Base-by-base conservation (phyloP, 2,797 vertebrate genomes). In the Scarus forsteni region DNA sequence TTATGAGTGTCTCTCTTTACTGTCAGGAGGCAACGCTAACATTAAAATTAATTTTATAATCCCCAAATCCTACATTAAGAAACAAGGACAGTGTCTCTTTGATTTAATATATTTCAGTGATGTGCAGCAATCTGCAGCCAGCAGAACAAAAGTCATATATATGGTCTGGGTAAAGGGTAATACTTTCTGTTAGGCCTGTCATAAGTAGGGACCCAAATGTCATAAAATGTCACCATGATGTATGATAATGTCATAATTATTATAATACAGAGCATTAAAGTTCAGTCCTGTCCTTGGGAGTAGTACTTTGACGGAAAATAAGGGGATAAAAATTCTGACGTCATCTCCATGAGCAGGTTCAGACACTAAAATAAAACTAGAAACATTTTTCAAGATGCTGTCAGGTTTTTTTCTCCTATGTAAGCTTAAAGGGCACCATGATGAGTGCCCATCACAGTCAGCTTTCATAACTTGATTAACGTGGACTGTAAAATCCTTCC, bases 161-260 rank as follows among this genome's bases (percentile, higher is more conserved):
- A 60, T 45, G 18, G 38, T 69, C 18, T 27, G 50, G 34, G 19
- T 58, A 35, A 67, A 66, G 36, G 36, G 64, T 35, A 40, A 42
- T n/a, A 19, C 36, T 56, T 66, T 40, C 44, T 49, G 12, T 11
- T 36, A 58, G 49, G 15, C 15, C 55, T 39, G 53, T 38, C 51
- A 54, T 38, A 38, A 54, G 52, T 38, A 38, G 13, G 27, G 27
- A n/a, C 52, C 34, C 14, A 54, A 39, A 58, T 12, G 13, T 73
- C 44, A 55, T 66, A 65, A 18, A 62, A 45, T 19, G 16, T 46
- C 43, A 55, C 5, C 5, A 16, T 66, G 14, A 49, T 49, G 9
- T 45, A 40, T 12, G 18, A 49, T 49, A 46, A 45, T 38, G 34
- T 38, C 27, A 38, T 58, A 43, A 14, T 34, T 44, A 58, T 58